A percentile compares a stretch with the other conserved stretches of the same genome.
Conservation (phyloP, 1,140 invertebrate genomes). For the Cataglyphis hispanica region DNA sequence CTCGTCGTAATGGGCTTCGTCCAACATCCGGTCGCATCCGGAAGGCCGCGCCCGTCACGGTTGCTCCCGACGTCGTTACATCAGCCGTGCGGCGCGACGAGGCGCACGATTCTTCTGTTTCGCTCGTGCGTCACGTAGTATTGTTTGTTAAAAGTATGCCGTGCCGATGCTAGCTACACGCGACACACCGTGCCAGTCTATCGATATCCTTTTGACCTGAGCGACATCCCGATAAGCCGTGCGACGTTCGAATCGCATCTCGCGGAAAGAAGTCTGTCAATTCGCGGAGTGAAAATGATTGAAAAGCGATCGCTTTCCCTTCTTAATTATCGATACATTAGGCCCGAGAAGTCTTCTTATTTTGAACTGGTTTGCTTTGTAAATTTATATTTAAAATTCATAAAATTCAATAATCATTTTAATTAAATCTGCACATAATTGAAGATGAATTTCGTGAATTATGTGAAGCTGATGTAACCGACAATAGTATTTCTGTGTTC, state of each 20-base stretch:
- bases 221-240: constrained; percentile 56
- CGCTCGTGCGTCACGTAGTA: constrained; percentile 76
- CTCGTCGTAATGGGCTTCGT: constrained; percentile 70
- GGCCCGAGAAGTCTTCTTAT: not conserved
- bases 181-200: constrained; percentile 75
- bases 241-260: not conserved
- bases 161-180: constrained; percentile 25
- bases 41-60: constrained; percentile 84
- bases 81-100: constrained; percentile 68
- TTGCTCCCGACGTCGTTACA: constrained; percentile 78
- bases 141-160: constrained; percentile 70
- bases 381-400: not conserved
- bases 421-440: not conserved
- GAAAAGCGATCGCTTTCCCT: not conserved
- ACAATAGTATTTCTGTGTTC: constrained; percentile 8
- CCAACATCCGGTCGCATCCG: constrained; percentile 81
- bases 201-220: constrained; percentile 73
- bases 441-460: not conserved
- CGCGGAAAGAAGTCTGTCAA: not conserved
- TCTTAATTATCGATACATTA: not conserved
- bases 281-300: not conserved
- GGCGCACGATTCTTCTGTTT: constrained; percentile 71
- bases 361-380: not conserved
- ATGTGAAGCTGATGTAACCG: not conserved
- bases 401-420: not conserved